Percentiles rank a stretch among this genome's conserved stretches.
phyloP scores from a whole-genome alignment of 2,888 invertebrate species.

The Spodoptera littoralis region DNA sequence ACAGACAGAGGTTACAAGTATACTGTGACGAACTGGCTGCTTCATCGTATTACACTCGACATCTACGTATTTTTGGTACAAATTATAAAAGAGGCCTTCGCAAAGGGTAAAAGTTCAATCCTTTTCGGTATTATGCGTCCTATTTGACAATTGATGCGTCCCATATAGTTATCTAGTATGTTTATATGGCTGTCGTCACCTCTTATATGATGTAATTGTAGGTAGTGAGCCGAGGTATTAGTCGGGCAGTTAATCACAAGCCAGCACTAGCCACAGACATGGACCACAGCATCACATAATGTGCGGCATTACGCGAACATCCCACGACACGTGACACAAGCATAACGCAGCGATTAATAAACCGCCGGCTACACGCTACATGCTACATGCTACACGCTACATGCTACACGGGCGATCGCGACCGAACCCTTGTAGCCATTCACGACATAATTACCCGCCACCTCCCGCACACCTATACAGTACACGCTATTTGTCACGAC shows the following conservation, averaged over 20 bases:
- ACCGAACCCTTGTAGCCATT: conserved; percentile 55
- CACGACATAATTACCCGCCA: conserved; percentile 56
- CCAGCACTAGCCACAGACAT: conserved; percentile 1
- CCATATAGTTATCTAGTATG: too few relatives aligned
- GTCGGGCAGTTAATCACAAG: conserved; percentile 18
- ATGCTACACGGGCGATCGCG: conserved; percentile 31
- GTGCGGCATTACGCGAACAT: conserved; percentile 15
- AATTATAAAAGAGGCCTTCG: too few relatives aligned
- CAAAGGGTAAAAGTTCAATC: too few relatives aligned
- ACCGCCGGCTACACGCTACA: conserved; percentile 23
- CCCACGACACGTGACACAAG: conserved; percentile 22
- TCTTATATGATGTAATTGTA: too few relatives aligned
- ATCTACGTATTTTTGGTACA: too few relatives aligned
- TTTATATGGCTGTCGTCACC: too few relatives aligned
- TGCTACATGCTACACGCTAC: conserved; percentile 17
- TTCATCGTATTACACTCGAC: too few relatives aligned
- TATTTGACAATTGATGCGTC: too few relatives aligned
- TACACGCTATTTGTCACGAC: conserved; percentile 48
- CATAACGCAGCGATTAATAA: conserved; percentile 53
- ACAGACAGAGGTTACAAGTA: not conserved
- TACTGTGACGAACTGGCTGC: not conserved
- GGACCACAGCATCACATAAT: conserved; percentile 26
- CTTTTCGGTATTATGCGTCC: too few relatives aligned
- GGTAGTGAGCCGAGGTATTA: conserved; percentile 12
- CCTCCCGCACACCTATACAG: conserved; percentile 20